These are phyloP conservation scores for Poeciliopsis occidentalis DNA, from an alignment of 2,113 vertebrate genomes.

Conservation along the genomic window DNA sequence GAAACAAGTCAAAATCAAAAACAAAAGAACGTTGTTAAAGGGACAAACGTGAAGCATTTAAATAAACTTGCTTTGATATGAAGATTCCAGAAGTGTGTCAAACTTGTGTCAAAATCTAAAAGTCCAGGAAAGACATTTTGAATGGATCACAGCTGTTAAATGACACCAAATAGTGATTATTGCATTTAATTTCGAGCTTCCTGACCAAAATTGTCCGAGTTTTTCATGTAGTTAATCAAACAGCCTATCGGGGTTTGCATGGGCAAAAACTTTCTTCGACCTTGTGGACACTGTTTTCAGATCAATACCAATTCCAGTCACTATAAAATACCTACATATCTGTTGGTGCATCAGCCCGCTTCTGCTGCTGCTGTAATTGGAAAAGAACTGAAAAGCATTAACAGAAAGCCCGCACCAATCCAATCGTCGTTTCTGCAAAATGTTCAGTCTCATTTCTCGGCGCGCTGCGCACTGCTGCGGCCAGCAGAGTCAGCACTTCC, in stretches of 20 bases:
- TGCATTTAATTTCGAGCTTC: background rate
- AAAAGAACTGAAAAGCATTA: slow-evolving; percentile 36
- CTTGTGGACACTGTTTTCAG: slow-evolving; percentile 5
- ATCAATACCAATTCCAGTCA: slow-evolving; percentile 50
- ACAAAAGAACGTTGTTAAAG: too few relatives aligned
- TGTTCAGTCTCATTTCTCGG: slow-evolving; percentile 52
- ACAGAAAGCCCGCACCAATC: slow-evolving; percentile 47
- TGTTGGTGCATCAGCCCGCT: slow-evolving; percentile 1
- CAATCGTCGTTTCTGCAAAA: slow-evolving; percentile 64
- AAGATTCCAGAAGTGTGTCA: too few relatives aligned
- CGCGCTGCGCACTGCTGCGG: slow-evolving; percentile 39
- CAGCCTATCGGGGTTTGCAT: background rate
- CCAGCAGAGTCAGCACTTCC: slow-evolving; percentile 70
- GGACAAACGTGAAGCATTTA: too few relatives aligned
- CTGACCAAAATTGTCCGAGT: background rate
- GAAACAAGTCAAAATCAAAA: background rate
- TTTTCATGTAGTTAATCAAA: background rate
- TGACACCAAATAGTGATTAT: too few relatives aligned
- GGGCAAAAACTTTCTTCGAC: background rate
- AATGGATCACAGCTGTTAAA: background rate
- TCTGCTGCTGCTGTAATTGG: slow-evolving; percentile 7
- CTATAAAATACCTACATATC: slow-evolving; percentile 12
- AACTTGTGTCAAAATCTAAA: background rate
- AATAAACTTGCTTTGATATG: too few relatives aligned
- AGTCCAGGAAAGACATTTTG: background rate